Evolutionary conservation across 2,797 vertebrate species (phyloP), one percentile per base, ranked within the genome.

Genomic region (Galaxias olidus): DNA sequence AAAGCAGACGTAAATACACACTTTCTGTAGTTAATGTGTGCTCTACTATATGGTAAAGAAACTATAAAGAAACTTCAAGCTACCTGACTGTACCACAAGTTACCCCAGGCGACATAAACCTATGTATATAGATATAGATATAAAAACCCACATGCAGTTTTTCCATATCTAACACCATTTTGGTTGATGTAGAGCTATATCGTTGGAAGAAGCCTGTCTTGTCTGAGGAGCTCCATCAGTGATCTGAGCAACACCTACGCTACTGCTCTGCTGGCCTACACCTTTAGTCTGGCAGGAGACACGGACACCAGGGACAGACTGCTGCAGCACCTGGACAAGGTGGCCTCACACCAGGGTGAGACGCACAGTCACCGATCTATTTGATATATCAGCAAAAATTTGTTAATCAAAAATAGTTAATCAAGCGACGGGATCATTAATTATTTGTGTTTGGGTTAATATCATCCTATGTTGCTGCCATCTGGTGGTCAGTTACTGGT

Each of bases 231-330:
- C 1, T 81, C 80, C 54, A 19, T 76, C 10, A 42, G 11, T 52
- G 65, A 75, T 56, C 41, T 92, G 56, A 79, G 76, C 48, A 88
- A 90, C 75, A 79, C 73, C 57, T 93, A 94, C 54, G 86, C 80
- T 8, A 91, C 89, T 1, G 93, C 93, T 44, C 80, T 96, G 58
- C 65, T 95, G 78, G 91, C 93, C 1, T 95, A 96, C 0, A 84
- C 76, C 69, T 95, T 94, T 69, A 90, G 92, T 58, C 86, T 96
- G 78, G 90, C 92, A 57, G 82, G 78, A 60, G 92, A 95, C 61
- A 71, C 55, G 8, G 74, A 82, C 12, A 84, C 51, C 17, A 73
- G 82, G 0, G 65, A 72, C n/a, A 13, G 71, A 0, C 84, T 95
- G 10, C 83, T 94, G 1, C 10, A 78, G 0, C 58, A 63, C 1